These are phyloP conservation scores for Cyanoramphus novaezelandiae DNA, from an alignment of 2,113 vertebrate genomes.

Conservation along the genomic window DNA sequence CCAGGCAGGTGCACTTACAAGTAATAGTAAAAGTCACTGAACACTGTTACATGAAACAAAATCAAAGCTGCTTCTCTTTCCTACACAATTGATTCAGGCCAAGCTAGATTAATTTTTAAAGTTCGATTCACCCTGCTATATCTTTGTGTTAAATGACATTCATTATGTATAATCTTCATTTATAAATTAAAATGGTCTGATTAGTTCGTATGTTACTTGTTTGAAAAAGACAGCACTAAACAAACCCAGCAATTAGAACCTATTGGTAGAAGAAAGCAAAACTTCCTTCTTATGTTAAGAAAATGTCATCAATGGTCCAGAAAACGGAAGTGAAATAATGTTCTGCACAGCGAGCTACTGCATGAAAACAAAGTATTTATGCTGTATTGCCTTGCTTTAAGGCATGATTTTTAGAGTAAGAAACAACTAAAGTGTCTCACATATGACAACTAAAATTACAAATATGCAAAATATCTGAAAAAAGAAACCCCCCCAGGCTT, in stretches of 20 bases:
- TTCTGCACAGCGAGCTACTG: background rate
- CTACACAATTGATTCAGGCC: background rate
- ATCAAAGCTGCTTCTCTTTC: constrained; percentile 1
- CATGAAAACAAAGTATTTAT: constrained; percentile 38
- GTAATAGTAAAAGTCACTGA: background rate
- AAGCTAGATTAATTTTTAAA: background rate
- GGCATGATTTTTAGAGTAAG: background rate
- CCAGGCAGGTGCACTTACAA: background rate
- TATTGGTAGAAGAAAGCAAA: background rate
- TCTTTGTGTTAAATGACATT: background rate
- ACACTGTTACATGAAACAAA: background rate
- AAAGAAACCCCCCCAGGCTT: background rate
- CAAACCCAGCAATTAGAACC: background rate
- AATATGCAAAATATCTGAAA: background rate
- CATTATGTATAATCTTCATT: background rate
- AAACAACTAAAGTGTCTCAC: background rate
- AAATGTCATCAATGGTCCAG: constrained; percentile 22
- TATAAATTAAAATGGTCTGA: background rate
- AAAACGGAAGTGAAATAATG: constrained; percentile 40
- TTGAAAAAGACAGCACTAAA: background rate
- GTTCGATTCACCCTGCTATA: background rate
- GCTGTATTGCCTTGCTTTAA: background rate
- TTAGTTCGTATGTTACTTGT: background rate
- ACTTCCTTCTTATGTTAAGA: constrained; percentile 14
- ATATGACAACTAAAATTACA: background rate